Evolutionary conservation across 64 coral and sea anemone genomes (phyloP).

Genomic region (Montipora efflorescens): DNA sequence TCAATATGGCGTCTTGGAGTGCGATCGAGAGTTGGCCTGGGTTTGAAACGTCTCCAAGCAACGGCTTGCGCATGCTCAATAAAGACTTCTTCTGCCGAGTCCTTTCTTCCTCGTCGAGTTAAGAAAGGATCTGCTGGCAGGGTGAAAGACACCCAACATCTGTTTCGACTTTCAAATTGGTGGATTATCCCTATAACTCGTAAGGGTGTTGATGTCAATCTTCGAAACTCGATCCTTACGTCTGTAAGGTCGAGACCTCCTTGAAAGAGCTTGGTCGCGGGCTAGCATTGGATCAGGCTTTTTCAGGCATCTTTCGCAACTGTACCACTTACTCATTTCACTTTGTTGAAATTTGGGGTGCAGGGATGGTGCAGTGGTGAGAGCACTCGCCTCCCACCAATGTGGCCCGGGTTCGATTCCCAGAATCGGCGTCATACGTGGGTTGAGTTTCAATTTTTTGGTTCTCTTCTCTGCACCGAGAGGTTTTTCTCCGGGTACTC

Average conservation of each 20-base stretch:
- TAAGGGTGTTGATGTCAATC: neutral
- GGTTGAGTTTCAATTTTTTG: too few relatives aligned
- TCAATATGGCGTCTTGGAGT: neutral
- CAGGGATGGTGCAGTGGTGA: too few relatives aligned
- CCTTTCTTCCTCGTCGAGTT: neutral
- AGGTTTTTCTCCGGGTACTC: too few relatives aligned
- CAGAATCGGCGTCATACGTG: too few relatives aligned
- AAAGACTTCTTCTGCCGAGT: neutral
- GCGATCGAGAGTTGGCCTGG: too few relatives aligned
- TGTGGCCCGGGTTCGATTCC: too few relatives aligned
- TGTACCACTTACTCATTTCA: neutral
- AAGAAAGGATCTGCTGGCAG: too few relatives aligned
- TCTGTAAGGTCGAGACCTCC: neutral
- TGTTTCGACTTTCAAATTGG: neutral
- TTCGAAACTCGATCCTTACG: neutral
- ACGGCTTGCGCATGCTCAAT: neutral
- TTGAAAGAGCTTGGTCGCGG: neutral
- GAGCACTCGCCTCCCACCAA: too few relatives aligned
- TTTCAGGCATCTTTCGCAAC: neutral
- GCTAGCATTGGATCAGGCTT: neutral
- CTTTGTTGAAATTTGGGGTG: neutral
- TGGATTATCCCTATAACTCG: neutral
- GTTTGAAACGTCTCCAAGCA: too few relatives aligned
- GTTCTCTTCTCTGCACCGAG: too few relatives aligned
- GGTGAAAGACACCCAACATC: neutral